These are phyloP conservation scores for Pogonomyrmex barbatus DNA, from an alignment of 1,140 invertebrate species.

Conservation along the genomic window DNA sequence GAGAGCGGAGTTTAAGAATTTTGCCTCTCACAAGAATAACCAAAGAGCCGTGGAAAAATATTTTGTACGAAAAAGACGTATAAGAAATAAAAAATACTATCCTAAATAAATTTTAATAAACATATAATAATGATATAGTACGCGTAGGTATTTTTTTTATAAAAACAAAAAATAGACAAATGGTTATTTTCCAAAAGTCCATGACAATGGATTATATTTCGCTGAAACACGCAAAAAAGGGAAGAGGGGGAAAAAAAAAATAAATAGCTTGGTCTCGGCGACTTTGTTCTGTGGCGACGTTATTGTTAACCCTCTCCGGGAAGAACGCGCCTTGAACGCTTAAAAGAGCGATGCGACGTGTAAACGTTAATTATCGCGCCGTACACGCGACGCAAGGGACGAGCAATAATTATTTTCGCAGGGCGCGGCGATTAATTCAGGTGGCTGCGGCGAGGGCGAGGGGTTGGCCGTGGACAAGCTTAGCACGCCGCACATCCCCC, in stretches of 20 bases:
- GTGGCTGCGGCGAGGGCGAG: constrained; percentile 59
- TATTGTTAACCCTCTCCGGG: constrained; percentile 37
- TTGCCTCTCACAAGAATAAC: background rate
- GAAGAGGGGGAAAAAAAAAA: background rate
- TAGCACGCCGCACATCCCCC: constrained; percentile 56
- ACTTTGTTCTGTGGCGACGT: constrained; percentile 30
- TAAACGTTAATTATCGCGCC: constrained; percentile 75
- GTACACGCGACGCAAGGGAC: constrained; percentile 71
- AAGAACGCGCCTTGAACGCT: constrained; percentile 65
- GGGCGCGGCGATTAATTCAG: constrained; percentile 73
- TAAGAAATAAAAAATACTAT: background rate
- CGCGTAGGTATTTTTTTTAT: background rate
- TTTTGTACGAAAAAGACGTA: background rate
- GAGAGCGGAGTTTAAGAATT: background rate
- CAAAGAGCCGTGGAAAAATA: background rate
- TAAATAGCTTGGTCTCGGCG: background rate
- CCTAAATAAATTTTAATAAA: background rate
- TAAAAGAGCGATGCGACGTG: constrained; percentile 67
- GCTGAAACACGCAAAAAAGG: background rate
- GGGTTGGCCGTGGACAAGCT: constrained; percentile 68
- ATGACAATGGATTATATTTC: constrained; percentile 6
- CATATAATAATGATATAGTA: background rate
- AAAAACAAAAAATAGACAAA: background rate
- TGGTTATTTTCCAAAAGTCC: background rate
- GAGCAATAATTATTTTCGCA: constrained; percentile 77